These are phyloP conservation scores for Dolichoris vasculosae DNA, from an alignment of 1,140 invertebrate species.

Conservation along the genomic window DNA sequence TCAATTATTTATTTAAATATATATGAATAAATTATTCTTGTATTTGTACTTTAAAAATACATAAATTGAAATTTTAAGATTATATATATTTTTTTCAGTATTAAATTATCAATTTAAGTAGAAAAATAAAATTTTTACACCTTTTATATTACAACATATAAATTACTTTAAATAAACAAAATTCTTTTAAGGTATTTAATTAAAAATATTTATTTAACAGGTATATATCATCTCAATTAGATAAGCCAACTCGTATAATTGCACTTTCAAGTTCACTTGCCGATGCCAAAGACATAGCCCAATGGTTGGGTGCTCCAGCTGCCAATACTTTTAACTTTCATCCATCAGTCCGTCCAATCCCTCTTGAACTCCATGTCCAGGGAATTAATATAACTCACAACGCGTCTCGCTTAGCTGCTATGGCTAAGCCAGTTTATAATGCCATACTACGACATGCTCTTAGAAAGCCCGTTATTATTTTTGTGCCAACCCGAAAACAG, in stretches of 20 bases:
- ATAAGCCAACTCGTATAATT: constrained; percentile 95
- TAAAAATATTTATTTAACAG: constrained; percentile 9
- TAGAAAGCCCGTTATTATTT: constrained; percentile 94
- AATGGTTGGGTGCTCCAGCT: constrained; percentile 96
- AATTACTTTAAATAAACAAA: not conserved
- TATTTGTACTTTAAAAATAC: too few species aligned
- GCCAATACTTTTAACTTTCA: constrained; percentile 98
- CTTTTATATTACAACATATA: too few species aligned
- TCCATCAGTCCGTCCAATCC: constrained; percentile 95
- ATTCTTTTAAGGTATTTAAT: not conserved
- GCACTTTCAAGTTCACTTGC: constrained; percentile 94
- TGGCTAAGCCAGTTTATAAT: constrained; percentile 98
- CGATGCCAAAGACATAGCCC: constrained; percentile 95
- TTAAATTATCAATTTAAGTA: not conserved
- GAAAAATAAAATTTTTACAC: too few species aligned
- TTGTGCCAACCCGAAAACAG: constrained; percentile 96
- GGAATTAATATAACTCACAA: constrained; percentile 99
- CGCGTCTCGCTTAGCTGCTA: constrained; percentile 93
- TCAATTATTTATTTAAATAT: too few species aligned
- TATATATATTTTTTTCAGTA: too few species aligned
- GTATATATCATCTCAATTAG: constrained; percentile 97
- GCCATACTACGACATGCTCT: constrained; percentile 91
- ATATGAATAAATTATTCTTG: too few species aligned
- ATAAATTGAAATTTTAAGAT: too few species aligned
- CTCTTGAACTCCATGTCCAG: constrained; percentile 95